A percentile compares a stretch with the other conserved stretches of the same genome.
These are phyloP conservation scores for Smittia sp. DNA, from an alignment of 2,888 invertebrate species.

Conservation along the genomic window DNA sequence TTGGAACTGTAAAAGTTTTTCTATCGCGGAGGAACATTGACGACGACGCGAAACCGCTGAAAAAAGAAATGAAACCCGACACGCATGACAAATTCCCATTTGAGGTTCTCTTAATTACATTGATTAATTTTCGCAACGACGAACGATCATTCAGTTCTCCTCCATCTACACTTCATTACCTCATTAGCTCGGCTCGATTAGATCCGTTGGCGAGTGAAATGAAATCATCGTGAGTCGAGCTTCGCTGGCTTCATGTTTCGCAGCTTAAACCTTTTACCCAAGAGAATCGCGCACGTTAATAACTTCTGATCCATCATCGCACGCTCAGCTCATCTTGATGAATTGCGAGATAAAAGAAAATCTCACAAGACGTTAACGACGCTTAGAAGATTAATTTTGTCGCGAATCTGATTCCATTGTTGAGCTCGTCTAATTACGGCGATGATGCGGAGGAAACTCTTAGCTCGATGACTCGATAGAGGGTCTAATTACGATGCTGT, in stretches of 20 bases:
- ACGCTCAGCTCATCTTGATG: no score
- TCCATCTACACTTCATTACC: neutral
- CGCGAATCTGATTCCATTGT: slow-evolving; percentile 3
- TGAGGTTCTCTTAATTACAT: neutral
- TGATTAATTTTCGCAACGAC: neutral
- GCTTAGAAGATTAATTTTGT: neutral
- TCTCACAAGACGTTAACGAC: neutral
- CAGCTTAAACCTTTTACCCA: no score
- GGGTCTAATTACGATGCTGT: neutral
- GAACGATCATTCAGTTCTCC: neutral
- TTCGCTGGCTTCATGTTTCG: no score
- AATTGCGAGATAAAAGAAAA: no score
- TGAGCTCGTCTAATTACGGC: neutral
- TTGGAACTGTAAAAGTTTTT: neutral
- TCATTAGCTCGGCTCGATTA: slow-evolving; percentile 3
- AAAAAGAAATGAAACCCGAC: neutral
- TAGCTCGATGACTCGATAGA: neutral
- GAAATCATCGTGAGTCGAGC: neutral
- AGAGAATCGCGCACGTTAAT: no score
- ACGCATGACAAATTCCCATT: neutral
- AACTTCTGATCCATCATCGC: no score
- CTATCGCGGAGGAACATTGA: neutral
- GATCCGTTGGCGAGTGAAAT: neutral
- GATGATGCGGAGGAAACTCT: neutral
- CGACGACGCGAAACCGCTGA: neutral